Base-by-base conservation (phyloP, 2,888 invertebrate species). In the Shargacucullia verbasci region DNA sequence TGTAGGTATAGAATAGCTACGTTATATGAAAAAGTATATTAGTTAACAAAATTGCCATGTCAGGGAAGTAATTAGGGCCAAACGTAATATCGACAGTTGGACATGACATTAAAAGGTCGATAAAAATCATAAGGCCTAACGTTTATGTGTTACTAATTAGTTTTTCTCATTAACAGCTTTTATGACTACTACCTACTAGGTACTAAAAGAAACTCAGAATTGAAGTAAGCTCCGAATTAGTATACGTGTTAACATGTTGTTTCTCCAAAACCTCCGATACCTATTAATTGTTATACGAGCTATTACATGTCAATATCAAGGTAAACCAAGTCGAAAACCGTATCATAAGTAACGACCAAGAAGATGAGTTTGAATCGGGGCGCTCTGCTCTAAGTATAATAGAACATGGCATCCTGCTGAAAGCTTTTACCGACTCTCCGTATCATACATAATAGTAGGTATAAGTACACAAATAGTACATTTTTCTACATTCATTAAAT, bases 111-210 rank as follows among this genome's bases (percentile, higher is more conserved):
- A 73, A 57, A 45, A 50, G 29, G 41, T 48, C 57, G 50, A 57
- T 49, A 58, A 61, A 50, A 64, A 74, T 62, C 39, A 43, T 40
- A 57, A 63, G 64, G 48, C 49, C 29, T 50, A 52, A 52, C 52
- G 12, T 53, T 49, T 45, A 57, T 62, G 52, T 57, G 58, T 58
- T 60, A 44, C 45, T 57, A 62, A 73, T 62, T 60, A 63, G 58
- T 50, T 59, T 67, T 70, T 57, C 55, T 62, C 56, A 13, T 53
- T 63, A 50, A 40, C 25, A 35, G 15, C 35, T 68, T 75, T 71
- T 67, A 71, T 71, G 47, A 31, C 40, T 12, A 20, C 2, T n/a
- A n/a, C 2, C 20, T 3, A 4, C 2, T 20, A 20, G 4, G 4
- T 20, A 59, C 31, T 61, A 46, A 49, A 67, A 50, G 45, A 35